A percentile compares a stretch with the other conserved stretches of the same genome.
phyloP scores from a whole-genome alignment of 2,113 vertebrate genomes.

The Corydoras sp. region DNA sequence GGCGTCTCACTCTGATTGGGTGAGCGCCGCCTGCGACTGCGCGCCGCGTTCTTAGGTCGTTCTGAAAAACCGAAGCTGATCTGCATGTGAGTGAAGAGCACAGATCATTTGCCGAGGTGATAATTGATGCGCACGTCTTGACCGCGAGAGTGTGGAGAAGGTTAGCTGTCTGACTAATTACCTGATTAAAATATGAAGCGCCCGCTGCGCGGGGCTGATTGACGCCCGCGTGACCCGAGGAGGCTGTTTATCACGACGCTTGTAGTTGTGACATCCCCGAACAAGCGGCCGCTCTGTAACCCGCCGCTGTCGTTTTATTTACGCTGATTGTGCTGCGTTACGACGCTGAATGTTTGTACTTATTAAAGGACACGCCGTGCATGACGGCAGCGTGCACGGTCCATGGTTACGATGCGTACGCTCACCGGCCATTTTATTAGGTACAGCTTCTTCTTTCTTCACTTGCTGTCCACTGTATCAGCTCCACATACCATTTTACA shows the following conservation, averaged over 20 bases:
- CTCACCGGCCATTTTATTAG: no score
- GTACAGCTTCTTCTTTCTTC: no score
- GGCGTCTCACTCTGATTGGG: background rate
- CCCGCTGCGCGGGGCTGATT: constrained; percentile 11
- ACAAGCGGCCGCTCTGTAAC: no score
- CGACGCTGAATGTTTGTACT: no score
- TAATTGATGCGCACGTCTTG: constrained; percentile 30
- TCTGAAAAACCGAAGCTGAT: constrained; percentile 6
- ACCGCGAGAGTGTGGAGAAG: constrained; percentile 21
- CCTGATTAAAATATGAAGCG: constrained; percentile 35
- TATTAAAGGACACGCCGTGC: no score
- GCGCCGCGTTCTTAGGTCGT: background rate
- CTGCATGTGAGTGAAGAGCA: constrained; percentile 31
- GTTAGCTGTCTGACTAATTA: constrained; percentile 38
- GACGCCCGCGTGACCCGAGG: background rate
- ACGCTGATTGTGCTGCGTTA: no score
- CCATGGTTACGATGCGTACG: no score
- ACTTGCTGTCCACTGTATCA: no score
- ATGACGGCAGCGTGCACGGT: no score
- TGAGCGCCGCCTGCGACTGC: background rate
- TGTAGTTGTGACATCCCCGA: no score
- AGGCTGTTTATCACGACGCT: constrained; percentile 6
- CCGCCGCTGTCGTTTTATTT: no score
- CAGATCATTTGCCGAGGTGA: constrained; percentile 20
- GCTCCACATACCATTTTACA: no score